These are phyloP conservation scores for Pteropus alecto DNA, from an alignment of 2,113 vertebrate genomes.

Conservation along the genomic window DNA sequence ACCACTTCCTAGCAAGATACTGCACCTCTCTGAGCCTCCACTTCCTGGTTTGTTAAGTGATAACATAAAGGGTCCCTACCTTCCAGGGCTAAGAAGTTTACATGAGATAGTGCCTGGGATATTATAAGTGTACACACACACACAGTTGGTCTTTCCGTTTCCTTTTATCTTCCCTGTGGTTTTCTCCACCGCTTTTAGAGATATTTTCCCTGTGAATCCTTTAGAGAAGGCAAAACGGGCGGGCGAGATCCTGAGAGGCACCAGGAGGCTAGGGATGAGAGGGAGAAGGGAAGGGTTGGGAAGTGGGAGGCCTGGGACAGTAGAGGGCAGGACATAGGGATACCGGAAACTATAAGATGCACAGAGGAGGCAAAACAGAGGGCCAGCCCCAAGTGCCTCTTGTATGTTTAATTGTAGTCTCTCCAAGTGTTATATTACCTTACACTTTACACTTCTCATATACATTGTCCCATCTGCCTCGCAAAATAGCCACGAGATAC, in stretches of 20 bases:
- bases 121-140: rapidly evolving
- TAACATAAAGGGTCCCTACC: neutral
- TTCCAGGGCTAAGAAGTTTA: neutral
- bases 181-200: neutral
- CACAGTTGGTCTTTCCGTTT: neutral
- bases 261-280: rapidly evolving
- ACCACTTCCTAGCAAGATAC: neutral
- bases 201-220: neutral
- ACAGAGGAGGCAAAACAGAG: neutral
- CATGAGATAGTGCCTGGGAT: neutral
- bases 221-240: neutral
- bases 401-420: neutral
- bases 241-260: neutral
- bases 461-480: neutral
- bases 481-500: too few relatives aligned
- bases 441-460: too few relatives aligned
- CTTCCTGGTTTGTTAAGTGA: neutral
- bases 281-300: too few relatives aligned
- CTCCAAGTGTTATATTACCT: too few relatives aligned
- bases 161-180: neutral
- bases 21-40: neutral
- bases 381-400: neutral
- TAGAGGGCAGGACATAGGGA: rapidly evolving
- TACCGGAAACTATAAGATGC: neutral
- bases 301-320: neutral